phyloP scores from a whole-genome alignment of 1,140 invertebrate genomes.

The Akabosia matsudoensis region DNA sequence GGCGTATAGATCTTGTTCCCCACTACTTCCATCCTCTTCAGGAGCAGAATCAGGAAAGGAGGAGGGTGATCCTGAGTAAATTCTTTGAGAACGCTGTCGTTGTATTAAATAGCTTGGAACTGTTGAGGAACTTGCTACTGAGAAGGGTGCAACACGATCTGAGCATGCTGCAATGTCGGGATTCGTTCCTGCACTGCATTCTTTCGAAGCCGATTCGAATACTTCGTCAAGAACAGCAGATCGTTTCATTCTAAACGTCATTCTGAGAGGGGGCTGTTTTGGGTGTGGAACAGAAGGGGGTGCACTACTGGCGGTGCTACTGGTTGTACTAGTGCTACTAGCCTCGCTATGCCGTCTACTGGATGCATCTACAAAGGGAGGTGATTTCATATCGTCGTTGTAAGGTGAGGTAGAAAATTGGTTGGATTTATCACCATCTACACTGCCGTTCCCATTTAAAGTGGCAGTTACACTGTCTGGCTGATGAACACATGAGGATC shows the following conservation, averaged over 20 bases:
- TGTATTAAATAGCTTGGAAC: too few relatives aligned
- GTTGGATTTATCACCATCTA: too few relatives aligned
- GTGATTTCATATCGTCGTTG: not conserved
- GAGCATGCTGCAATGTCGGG: not conserved
- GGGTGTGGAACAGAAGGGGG: not conserved
- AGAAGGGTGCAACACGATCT: not conserved
- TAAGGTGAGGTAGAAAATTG: too few relatives aligned
- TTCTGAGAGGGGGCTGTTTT: not conserved
- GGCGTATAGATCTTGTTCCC: not conserved
- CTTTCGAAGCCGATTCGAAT: not conserved
- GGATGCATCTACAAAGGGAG: not conserved
- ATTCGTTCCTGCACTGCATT: not conserved
- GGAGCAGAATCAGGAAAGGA: not conserved
- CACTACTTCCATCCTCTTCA: not conserved
- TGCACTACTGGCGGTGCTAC: not conserved
- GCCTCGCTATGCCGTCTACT: not conserved
- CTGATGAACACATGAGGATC: not conserved
- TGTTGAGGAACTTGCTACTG: too few relatives aligned
- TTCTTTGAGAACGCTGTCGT: not conserved
- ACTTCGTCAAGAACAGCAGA: constrained; percentile 1
- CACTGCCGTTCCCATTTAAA: not conserved
- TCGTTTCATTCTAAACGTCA: not conserved
- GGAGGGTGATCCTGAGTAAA: not conserved
- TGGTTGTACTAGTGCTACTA: not conserved
- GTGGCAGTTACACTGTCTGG: not conserved